Evolutionary conservation across 2,888 invertebrate genomes (phyloP), one percentile per base, ranked within the genome.

Genomic region (Troides aeacus): DNA sequence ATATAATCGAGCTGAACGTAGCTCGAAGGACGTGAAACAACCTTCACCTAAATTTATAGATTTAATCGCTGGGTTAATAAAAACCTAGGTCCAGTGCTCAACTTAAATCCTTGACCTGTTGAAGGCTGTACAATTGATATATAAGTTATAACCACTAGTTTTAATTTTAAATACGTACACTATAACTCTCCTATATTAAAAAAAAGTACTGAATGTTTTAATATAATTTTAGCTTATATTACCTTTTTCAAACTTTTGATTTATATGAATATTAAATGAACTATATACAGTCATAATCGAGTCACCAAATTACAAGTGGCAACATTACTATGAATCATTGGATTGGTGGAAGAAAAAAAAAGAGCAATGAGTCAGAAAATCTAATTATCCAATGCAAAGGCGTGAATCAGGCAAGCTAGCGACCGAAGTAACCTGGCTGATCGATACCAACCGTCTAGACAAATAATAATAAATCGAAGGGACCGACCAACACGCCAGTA

Each of bases 301-400:
- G 46, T 46, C 46, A 15, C 12, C 12, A 46, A 15, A 46, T 46
- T 46, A 46, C 2, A 15, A 46, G 15, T 53, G 18, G 8, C n/a
- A n/a, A 53, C 18, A 6, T 53, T 53, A 56, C 15, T 64, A 15
- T 64, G 56, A 57, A 36, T 64, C 62, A 64, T 58, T 24, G 23
- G n/a, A 50, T 23, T 39, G 39, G 23, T 63, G 59, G 42, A 30
- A 30, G 36, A 46, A 65, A 61, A 71, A 64, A 50, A 53, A 53
- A 53, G n/a, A 58, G 63, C 62, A 65, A 72, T 72, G 73, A 73
- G 62, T 72, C 72, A 73, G 67, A 64, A 60, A 70, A 67, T 70
- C 57, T 70, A 71, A 69, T 71, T 71, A 68, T 62, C 42, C 68
- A 67, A 64, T 69, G 69, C 67, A 69, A 64, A 62, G 61, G 66